A percentile compares a stretch with the other conserved stretches of the same genome.
These are phyloP conservation scores for Aphis craccivora DNA, from an alignment of 1,140 invertebrate genomes.

Conservation along the genomic window DNA sequence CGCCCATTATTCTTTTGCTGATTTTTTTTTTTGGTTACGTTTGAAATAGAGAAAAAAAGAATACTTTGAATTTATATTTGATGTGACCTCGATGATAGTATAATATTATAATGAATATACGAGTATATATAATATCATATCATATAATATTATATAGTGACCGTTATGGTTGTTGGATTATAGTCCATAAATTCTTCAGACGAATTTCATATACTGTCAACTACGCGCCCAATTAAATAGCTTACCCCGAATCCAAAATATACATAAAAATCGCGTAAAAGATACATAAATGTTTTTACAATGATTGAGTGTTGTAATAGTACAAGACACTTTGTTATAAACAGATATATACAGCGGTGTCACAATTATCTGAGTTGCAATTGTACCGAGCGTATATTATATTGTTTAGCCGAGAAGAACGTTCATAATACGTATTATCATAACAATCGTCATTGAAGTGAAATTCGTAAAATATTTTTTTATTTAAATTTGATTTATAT, in stretches of 20 bases:
- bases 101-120: neutral
- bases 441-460: neutral
- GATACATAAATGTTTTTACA: neutral
- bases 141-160: neutral
- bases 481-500: neutral
- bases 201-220: neutral
- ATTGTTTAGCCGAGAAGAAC: neutral
- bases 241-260: neutral
- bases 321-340: neutral
- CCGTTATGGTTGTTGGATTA: neutral
- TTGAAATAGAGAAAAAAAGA: neutral
- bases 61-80: neutral
- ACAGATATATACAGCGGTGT: neutral
- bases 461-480: neutral
- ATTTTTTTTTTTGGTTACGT: neutral
- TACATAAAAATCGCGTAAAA: neutral
- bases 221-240: neutral
- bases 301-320: neutral
- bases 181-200: slow-evolving; percentile 16
- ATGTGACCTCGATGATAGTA: slow-evolving; percentile 3
- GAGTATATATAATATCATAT: neutral
- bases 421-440: neutral
- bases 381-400: neutral
- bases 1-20: neutral
- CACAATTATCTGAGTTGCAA: neutral